Conservation (phyloP, 1,140 invertebrate genomes). For the Nymphalis io region DNA sequence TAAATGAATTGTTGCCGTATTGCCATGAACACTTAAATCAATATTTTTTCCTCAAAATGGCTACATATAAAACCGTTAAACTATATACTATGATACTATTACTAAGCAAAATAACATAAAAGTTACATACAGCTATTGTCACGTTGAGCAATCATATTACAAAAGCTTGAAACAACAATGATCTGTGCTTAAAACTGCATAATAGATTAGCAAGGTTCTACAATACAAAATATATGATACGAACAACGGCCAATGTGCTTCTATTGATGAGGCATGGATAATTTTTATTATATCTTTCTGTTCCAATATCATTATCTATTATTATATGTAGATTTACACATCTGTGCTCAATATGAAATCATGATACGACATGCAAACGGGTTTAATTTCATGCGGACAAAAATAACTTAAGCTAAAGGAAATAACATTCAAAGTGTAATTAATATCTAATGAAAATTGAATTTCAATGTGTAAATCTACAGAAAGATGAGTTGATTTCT, state of each 20-base stretch:
- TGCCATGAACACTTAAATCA: neutral
- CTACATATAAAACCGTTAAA: no score
- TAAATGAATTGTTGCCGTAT: slow-evolving; percentile 17
- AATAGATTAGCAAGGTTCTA: slow-evolving; percentile 56
- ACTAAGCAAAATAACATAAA: slow-evolving; percentile 16
- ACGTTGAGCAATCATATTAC: slow-evolving; percentile 18
- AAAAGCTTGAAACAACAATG: slow-evolving; percentile 18
- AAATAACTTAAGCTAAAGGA: slow-evolving; percentile 9
- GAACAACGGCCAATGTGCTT: slow-evolving; percentile 67
- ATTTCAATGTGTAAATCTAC: slow-evolving; percentile 77
- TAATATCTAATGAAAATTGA: slow-evolving; percentile 18
- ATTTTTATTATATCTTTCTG: slow-evolving; percentile 40
- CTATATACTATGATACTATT: neutral
- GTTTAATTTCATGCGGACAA: slow-evolving; percentile 21
- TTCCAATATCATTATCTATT: slow-evolving; percentile 48
- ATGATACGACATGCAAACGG: slow-evolving; percentile 35
- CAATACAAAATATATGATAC: slow-evolving; percentile 48
- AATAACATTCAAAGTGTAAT: neutral
- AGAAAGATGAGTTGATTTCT: slow-evolving; percentile 66
- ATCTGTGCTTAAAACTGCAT: slow-evolving; percentile 25
- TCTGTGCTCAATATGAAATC: slow-evolving; percentile 42
- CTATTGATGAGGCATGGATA: slow-evolving; percentile 71
- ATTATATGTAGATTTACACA: slow-evolving; percentile 72
- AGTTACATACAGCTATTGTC: neutral
- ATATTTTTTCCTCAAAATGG: no score